Evolutionary conservation across 2,797 vertebrate genomes (phyloP), one percentile per base, ranked within the genome.

Genomic region (Lacerta bilineata): DNA sequence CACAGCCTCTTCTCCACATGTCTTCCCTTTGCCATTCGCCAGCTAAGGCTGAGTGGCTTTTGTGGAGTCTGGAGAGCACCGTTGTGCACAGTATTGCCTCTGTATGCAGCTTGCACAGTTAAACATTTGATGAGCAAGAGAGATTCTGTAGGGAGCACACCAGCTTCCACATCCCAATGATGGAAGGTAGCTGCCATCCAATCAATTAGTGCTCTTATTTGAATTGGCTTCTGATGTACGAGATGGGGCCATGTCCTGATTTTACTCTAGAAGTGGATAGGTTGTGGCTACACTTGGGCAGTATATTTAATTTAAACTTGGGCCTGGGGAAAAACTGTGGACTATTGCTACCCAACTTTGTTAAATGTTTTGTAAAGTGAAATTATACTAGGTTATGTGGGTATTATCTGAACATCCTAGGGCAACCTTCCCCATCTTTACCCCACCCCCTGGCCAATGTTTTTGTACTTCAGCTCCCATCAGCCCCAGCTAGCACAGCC

Each of bases 1-100:
- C 61, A 55, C 78, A 89, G 41, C 78, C 78, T 68, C 59, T 43
- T 68, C 41, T 66, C 78, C 41, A 81, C 39, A 76, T 85, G 78
- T 68, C 25, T 68, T 81, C 43, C 59, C 41, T 76, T 85, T 81
- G 77, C 71, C 68, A 43, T 39, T 89, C 61, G 23, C 18, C 23
- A 25, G 41, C 61, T 86, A 61, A 39, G 29, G 69, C n/a, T 50
- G 8, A 55, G n/a, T 1, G 29, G 17, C 25, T 75, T n/a, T 11
- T 80, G 36, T 66, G 39, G 43, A 50, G 43, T 69, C 27, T 72
- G 25, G 79, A 85, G 83, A 81, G 75, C 46, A 39, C 8, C 20
- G 33, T 7, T 18, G 33, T 27, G n/a, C 3, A 64, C n/a, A 8
- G 39, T 18, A 72, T 61, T 64, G 50, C 64, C 59, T 79, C 84